These are phyloP conservation scores for Rambutsinella grinnellia DNA, from an alignment of 2,888 invertebrate species.

Conservation along the genomic window DNA sequence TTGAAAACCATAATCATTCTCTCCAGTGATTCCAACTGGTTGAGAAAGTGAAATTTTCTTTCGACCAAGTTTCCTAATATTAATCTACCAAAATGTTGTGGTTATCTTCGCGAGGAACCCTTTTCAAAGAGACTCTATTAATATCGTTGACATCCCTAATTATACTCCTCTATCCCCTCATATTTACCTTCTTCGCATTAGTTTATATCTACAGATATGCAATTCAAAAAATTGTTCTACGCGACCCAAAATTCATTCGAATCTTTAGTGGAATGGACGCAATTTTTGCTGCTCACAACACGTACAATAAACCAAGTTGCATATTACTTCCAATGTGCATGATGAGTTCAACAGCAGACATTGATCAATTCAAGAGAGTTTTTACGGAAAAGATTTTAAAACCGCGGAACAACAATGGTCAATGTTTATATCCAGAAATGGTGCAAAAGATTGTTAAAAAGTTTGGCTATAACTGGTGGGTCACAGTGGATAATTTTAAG, in stretches of 20 bases:
- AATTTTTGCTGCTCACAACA: not conserved
- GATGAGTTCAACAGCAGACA: not conserved
- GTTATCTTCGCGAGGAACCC: too few species aligned
- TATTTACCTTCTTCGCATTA: not conserved
- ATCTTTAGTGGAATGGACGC: not conserved
- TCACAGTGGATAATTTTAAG: constrained; percentile 29
- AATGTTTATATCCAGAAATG: constrained; percentile 34
- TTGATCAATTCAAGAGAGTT: not conserved
- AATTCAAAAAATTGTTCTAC: not conserved
- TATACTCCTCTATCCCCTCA: not conserved
- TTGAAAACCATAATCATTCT: too few species aligned
- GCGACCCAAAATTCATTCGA: not conserved
- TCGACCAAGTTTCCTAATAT: too few species aligned
- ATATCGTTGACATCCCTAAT: too few species aligned
- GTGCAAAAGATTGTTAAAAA: constrained; percentile 32
- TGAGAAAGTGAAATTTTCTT: too few species aligned
- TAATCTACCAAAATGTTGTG: too few species aligned
- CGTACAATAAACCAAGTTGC: not conserved
- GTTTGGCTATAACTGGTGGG: constrained; percentile 43
- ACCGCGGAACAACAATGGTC: not conserved
- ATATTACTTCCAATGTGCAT: not conserved
- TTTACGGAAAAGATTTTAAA: not conserved
- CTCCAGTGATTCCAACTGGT: too few species aligned
- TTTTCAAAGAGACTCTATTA: too few species aligned
- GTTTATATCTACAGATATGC: not conserved